Evolutionary conservation across 1,140 invertebrate genomes (phyloP), one percentile per base, ranked within the genome.

Genomic region (Stenopsyche tienmushanensis): DNA sequence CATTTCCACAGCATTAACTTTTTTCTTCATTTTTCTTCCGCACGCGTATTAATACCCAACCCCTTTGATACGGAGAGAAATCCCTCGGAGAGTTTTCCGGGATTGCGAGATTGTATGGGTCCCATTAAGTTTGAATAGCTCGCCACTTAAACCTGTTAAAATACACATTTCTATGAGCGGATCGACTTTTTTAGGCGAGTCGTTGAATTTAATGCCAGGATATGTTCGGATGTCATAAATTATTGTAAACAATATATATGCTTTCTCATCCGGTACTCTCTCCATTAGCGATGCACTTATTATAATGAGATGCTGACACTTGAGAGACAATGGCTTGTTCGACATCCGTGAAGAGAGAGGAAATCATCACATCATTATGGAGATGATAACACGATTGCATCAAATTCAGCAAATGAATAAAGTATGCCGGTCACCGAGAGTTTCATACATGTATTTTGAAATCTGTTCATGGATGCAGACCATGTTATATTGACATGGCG

Each of bases 1-100:
- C 44, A 47, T 47, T 47, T 47, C 44, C 44, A 47, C 44, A 20
- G 44, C 44, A 47, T 47, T 47, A 47, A 47, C 44, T 47, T 47
- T 18, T 47, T 47, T 47, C 44, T 47, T 20, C 44, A 47, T 20
- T 47, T 47, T 20, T 47, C 18, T 20, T 13, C 18, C 17, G 10
- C 18, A 15, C 44, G 10, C 44, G 10, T 18, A 15, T 18, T 9
- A 20, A 47, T 18, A 18, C 44, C 18, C 10, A 5, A 15, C 5
- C 29, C 29, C 29, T 34, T 34, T 34, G 5, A 34, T 34, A 39
- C 44, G 17, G 7, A 47, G 7, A 8, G 8, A 47, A 47, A 47
- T 47, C 10, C 8, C 44, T 8, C n/a, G n/a, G n/a, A n/a, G n/a
- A n/a, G n/a, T n/a, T n/a, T n/a, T n/a, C n/a, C n/a, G n/a, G 7